These are phyloP conservation scores for Tautogolabrus adspersus DNA, from an alignment of 2,113 vertebrate genomes.

Conservation along the genomic window DNA sequence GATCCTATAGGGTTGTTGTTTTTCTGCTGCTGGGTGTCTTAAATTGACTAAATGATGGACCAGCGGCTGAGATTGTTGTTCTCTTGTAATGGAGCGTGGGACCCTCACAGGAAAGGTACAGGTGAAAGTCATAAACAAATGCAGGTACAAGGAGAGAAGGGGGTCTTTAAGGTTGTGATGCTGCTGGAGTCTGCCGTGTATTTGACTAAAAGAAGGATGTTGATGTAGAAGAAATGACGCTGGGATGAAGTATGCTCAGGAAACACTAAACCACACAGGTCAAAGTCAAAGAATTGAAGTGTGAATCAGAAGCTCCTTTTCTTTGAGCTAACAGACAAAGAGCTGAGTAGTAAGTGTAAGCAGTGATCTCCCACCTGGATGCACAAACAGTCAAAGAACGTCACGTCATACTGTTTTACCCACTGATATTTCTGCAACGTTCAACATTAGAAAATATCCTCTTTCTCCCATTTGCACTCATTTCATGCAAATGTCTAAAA, in stretches of 20 bases:
- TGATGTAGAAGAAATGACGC: conserved; percentile 13
- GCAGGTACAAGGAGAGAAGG: conserved; percentile 43
- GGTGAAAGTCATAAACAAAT: conserved; percentile 80
- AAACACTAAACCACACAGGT: too few species aligned
- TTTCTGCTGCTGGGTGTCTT: neutral
- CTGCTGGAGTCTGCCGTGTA: conserved; percentile 41
- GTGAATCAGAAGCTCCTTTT: too few species aligned
- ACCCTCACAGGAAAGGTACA: conserved; percentile 76
- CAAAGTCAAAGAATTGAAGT: neutral
- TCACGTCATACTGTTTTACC: too few species aligned
- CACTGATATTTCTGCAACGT: too few species aligned
- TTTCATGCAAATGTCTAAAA: too few species aligned
- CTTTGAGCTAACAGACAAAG: too few species aligned
- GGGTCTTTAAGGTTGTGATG: conserved; percentile 50
- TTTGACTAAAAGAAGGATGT: conserved; percentile 32
- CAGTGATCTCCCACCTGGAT: too few species aligned
- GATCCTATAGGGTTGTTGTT: neutral
- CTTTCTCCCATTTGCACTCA: too few species aligned
- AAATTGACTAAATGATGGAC: conserved; percentile 55
- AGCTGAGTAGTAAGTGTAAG: too few species aligned
- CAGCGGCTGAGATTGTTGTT: conserved; percentile 74
- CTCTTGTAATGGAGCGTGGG: conserved; percentile 79
- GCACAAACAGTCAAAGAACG: too few species aligned
- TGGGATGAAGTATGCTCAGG: neutral
- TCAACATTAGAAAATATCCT: too few species aligned